phyloP scores from a whole-genome alignment of 2,113 vertebrate genomes.

The Pao palembangensis region DNA sequence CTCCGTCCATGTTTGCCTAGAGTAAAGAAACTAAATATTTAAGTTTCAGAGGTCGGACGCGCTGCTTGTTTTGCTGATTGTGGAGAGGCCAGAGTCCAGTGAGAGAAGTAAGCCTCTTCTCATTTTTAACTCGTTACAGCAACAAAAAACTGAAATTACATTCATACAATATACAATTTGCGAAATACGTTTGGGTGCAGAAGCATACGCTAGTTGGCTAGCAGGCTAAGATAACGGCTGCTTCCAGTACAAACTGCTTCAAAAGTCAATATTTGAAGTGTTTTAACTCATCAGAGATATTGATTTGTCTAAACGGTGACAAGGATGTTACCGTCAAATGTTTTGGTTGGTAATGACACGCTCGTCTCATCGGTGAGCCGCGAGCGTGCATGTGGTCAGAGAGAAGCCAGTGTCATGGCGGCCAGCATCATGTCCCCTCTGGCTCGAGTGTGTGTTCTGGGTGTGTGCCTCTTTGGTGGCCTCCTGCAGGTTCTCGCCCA shows the following conservation, averaged over 20 bases:
- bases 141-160: neutral
- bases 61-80: conserved; percentile 27
- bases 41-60: conserved; percentile 1
- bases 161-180: too few species aligned
- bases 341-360: too few species aligned
- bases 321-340: too few species aligned
- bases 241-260: too few species aligned
- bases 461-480: conserved; percentile 36
- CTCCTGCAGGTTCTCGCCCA: conserved; percentile 42
- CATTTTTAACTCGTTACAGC: conserved; percentile 4
- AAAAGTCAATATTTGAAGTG: too few species aligned
- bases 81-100: conserved; percentile 37
- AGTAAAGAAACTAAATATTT: conserved; percentile 3
- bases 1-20: conserved; percentile 1
- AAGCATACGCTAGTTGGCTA: too few species aligned
- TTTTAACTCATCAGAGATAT: too few species aligned
- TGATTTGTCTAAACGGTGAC: too few species aligned
- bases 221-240: too few species aligned
- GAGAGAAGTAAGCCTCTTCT: neutral
- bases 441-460: conserved; percentile 25
- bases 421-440: conserved; percentile 46
- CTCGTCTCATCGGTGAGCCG: neutral
- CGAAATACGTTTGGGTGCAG: too few species aligned
- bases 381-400: neutral
- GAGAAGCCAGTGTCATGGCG: conserved; percentile 26